Conservation (phyloP, 2,888 invertebrate species). For the Drosophila koepferae region DNA sequence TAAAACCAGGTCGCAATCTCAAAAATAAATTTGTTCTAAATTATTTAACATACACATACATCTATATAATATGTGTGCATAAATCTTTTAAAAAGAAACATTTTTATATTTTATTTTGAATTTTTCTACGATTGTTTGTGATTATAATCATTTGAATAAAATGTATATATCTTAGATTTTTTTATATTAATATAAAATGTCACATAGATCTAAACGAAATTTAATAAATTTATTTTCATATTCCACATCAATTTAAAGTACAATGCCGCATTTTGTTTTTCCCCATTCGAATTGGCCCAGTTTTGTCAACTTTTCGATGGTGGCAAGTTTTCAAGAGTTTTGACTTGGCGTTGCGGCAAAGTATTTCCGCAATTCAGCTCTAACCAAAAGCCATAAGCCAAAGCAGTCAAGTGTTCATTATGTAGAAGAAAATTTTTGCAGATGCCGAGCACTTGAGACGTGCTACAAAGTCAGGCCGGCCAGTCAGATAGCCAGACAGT, state of each 20-base stretch:
- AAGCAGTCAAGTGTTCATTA: conserved; percentile 68
- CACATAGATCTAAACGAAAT: neutral
- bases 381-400: conserved; percentile 48
- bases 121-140: neutral
- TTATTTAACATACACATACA: neutral
- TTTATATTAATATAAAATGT: neutral
- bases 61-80: neutral
- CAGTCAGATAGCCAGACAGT: neutral
- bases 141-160: neutral
- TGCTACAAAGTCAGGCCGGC: conserved; percentile 12
- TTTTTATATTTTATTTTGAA: neutral
- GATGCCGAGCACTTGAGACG: conserved; percentile 21
- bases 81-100: no score
- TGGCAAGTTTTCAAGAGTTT: conserved; percentile 32
- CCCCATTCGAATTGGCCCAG: neutral
- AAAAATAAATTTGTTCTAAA: neutral
- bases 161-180: neutral
- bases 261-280: neutral
- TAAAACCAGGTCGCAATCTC: neutral
- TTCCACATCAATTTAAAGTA: conserved; percentile 14
- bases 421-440: conserved; percentile 35
- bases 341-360: conserved; percentile 51
- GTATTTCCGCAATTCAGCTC: conserved; percentile 41
- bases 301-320: conserved; percentile 14
- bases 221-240: neutral